Base-by-base conservation (phyloP, 35 echinoderm and acorn worm species). In the Anneissia japonica region DNA sequence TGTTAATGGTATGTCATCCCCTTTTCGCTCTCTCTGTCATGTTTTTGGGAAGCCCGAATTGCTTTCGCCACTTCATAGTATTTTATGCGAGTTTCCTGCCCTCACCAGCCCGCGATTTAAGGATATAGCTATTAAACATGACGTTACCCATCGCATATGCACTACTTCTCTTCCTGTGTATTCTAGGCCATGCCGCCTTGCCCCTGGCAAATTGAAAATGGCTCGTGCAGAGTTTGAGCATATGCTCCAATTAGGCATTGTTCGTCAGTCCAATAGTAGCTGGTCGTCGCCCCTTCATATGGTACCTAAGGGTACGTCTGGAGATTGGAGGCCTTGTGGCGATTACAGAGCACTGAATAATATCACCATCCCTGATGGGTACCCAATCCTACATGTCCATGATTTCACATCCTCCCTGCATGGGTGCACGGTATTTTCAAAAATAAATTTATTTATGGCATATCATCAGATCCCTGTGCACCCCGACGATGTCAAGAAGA, bases 61-160 rank as follows among this genome's bases (percentile, higher is more conserved):
- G 26, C 37, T 9, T 13, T 79, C 74, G 12, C 30, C 33, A 51
- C 4, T 31, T 4, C 29, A 0, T 30, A 37, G 33, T 9, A 28
- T 84, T 73, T 77, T 90, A 12, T 28, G 38, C 1, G 26, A 90
- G 55, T 85, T 30, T 34, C 81, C 32, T 1, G 74, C 46, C 36
- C 29, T 90, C 37, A 77, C 83, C 32, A 64, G 23, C 13, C 89
- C 89, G 37, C 31, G 43, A 74, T 85, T 85, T 30, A 76, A 85
- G 3, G 82, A 78, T 9, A 17, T 40, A 0, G 4, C 23, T 21
- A 37, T 77, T 0, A 90, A 90, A 79, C 82, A 85, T 39, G 45
- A 75, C n/a, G 75, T 79, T 46, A 90, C 89, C 0, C 89, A 90
- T 31, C 89, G 79, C 36, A 85, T 79, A 19, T 36, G 12, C 2